Base-by-base conservation (phyloP, 2,888 invertebrate genomes). In the Ormyrus thymus region DNA sequence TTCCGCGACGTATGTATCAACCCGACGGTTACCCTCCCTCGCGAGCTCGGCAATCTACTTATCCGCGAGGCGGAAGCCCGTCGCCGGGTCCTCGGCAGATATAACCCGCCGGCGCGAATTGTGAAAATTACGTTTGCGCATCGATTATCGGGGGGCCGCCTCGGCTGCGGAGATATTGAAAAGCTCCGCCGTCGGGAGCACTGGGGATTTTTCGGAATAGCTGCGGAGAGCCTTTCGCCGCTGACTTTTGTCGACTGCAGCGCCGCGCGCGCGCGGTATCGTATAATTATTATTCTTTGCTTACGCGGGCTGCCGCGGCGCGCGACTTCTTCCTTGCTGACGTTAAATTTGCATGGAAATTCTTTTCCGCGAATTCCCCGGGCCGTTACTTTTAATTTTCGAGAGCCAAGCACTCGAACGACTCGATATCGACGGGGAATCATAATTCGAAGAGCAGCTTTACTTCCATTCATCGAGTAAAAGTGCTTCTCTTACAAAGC, bases 331-430 rank as follows among this genome's bases (percentile, higher is more conserved):
- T 50, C 48, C n/a, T 56, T 55, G 62, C 55, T 64, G 55, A 58
- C 59, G 58, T 53, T 64, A 10, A 68, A 76, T 76, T 76, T 62
- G 55, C 76, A 62, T 69, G 58, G 53, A 69, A 69, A 69, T 76
- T 69, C 45, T 11, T 61, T 48, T 55, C 55, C 0, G 3, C n/a
- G 13, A 15, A 76, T 61, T 59, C 55, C 55, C 68, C 6, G 13
- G 7, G 10, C 29, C 58, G 59, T 64, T 69, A 76, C 56, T 29
- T 68, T 76, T 55, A 61, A 76, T 69, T 69, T 62, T 59, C n/a
- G 43, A 55, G n/a, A 68, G n/a, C 43, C 46, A 48, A 64, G n/a
- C 48, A 62, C n/a, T 29, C 4, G 29, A 4, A 29, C 29, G 29
- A 29, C 3, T 29, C 29, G 29, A 29, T 29, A 29, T 29, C 29